Conservation (phyloP, 2,113 vertebrate genomes). For the Camelus bactrianus region DNA sequence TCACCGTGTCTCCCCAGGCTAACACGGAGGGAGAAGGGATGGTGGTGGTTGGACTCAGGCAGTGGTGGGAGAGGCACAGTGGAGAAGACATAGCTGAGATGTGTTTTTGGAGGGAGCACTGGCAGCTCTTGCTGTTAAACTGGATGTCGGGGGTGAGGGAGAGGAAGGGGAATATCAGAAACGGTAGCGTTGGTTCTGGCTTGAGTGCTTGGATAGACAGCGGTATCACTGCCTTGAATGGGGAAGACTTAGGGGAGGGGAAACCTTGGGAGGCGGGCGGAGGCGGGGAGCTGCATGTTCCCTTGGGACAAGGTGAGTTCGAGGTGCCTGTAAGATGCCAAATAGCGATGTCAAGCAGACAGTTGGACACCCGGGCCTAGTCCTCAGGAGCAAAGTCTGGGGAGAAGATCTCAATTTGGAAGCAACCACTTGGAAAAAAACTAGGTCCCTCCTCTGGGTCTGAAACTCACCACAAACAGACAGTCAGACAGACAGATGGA, state of each 20-base stretch:
- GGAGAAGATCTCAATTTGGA: constrained; percentile 25
- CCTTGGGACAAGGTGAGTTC: not conserved
- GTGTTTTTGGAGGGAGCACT: not conserved
- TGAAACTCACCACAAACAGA: not conserved
- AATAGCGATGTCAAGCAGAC: not conserved
- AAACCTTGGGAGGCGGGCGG: rapidly evolving
- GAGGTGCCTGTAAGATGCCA: not conserved
- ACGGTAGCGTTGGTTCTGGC: not conserved
- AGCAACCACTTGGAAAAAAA: constrained; percentile 46
- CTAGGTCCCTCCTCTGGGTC: not conserved
- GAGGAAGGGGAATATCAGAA: not conserved
- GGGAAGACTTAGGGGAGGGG: not conserved
- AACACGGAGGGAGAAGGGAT: not conserved
- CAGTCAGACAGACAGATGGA: not conserved
- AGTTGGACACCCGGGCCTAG: not conserved
- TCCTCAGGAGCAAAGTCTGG: not conserved
- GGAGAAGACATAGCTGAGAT: not conserved
- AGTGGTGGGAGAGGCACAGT: too few relatives aligned
- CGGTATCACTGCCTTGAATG: not conserved
- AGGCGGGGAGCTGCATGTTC: not conserved
- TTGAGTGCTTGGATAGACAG: not conserved
- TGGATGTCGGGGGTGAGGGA: not conserved
- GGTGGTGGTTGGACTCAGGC: not conserved
- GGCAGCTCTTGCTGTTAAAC: not conserved
- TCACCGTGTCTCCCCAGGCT: not conserved